Percentiles rank a stretch among this genome's conserved stretches.
Conservation (phyloP, 37 sponge, comb jelly and placozoan genomes). For the Eunapius fragilis region DNA sequence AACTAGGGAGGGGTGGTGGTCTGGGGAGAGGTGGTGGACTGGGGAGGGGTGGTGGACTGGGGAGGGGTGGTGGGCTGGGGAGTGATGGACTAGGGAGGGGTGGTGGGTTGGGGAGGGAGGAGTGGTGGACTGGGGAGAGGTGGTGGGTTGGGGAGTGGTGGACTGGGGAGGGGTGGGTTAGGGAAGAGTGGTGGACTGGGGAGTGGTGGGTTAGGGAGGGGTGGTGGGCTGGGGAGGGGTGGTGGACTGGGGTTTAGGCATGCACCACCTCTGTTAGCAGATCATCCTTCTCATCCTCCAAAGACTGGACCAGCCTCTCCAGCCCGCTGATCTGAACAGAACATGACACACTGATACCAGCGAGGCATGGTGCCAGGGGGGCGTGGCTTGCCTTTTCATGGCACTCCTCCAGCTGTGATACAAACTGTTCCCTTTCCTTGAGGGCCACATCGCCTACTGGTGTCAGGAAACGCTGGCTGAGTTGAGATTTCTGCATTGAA, state of each 20-base stretch:
- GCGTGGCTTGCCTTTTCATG: slow-evolving; percentile 15
- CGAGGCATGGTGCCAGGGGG: not conserved
- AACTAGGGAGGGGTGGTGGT: not conserved
- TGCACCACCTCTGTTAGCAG: slow-evolving; percentile 21
- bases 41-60: not conserved
- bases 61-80: not conserved
- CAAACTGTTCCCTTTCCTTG: slow-evolving; percentile 32
- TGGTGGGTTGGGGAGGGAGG: slow-evolving; percentile 4
- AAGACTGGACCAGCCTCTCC: slow-evolving; percentile 38
- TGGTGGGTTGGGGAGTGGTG: not conserved
- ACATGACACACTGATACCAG: not conserved
- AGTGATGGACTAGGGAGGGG: not conserved
- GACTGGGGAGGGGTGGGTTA: not conserved
- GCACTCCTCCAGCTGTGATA: slow-evolving; percentile 40
- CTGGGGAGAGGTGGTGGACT: not conserved
- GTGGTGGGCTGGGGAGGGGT: not conserved
- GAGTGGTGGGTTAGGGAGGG: not conserved
- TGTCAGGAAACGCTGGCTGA: not conserved
- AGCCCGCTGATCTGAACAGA: slow-evolving; percentile 15
- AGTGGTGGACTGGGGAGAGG: not conserved
- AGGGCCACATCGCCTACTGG: slow-evolving; percentile 8
- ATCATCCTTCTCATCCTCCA: slow-evolving; percentile 73
- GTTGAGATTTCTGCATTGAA: not conserved
- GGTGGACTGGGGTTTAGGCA: not conserved
- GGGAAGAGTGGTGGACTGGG: not conserved